These are phyloP conservation scores for Gryllus longicercus DNA, from an alignment of 2,888 invertebrate genomes.

Conservation along the genomic window DNA sequence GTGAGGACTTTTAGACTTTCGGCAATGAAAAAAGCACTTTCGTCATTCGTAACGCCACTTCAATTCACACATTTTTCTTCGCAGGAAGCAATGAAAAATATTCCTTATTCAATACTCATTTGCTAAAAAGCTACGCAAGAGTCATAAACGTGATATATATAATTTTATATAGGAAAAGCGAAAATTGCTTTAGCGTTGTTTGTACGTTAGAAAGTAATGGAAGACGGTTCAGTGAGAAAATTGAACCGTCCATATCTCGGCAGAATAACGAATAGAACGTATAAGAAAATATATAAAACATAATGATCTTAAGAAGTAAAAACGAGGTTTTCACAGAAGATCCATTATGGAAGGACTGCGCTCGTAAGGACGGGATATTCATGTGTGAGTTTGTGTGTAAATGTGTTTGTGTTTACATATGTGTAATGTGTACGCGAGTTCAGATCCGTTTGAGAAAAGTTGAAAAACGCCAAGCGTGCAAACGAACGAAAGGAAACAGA, in stretches of 20 bases:
- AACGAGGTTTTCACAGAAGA: slow-evolving; percentile 23
- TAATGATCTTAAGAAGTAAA: slow-evolving; percentile 20
- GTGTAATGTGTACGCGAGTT: too few relatives aligned
- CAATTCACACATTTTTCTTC: not conserved
- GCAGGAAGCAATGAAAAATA: slow-evolving; percentile 17
- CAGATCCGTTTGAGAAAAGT: too few relatives aligned
- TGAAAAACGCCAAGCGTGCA: not conserved
- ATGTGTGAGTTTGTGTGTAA: not conserved
- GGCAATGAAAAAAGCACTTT: slow-evolving; percentile 11
- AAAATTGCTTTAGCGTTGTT: slow-evolving; percentile 19
- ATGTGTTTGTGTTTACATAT: too few relatives aligned
- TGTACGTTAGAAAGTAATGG: not conserved
- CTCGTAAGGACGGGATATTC: slow-evolving; percentile 32
- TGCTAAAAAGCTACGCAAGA: slow-evolving; percentile 22
- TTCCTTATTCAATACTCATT: slow-evolving; percentile 19
- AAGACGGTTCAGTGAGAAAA: slow-evolving; percentile 1
- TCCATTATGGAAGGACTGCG: slow-evolving; percentile 35
- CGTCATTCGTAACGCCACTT: not conserved
- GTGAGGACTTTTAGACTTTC: not conserved
- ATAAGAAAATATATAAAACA: slow-evolving; percentile 20
- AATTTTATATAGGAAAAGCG: not conserved
- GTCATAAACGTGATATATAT: not conserved
- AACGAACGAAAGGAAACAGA: not conserved
- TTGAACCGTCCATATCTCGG: slow-evolving; percentile 1
- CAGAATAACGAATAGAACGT: slow-evolving; percentile 11